phyloP scores from a whole-genome alignment of 1,140 invertebrate species.

The Drosophila athabasca region DNA sequence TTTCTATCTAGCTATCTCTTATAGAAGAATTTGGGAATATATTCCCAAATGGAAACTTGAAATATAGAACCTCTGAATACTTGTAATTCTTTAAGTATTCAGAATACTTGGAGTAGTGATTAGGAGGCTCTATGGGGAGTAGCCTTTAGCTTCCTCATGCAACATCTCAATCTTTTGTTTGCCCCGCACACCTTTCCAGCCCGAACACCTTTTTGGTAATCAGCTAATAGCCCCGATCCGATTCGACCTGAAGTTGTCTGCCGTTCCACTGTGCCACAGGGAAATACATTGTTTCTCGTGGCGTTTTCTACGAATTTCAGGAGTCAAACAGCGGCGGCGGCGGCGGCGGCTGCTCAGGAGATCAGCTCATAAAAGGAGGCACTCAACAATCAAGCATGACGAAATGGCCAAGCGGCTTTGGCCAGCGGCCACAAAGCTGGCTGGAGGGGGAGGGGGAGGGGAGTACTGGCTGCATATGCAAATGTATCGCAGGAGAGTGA shows the following conservation, averaged over 20 bases:
- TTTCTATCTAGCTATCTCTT: too few species aligned
- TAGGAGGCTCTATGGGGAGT: too few species aligned
- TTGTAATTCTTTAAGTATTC: too few species aligned
- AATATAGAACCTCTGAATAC: too few species aligned
- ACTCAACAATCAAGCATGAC: conserved; percentile 74
- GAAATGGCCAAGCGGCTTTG: conserved; percentile 74
- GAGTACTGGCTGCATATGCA: conserved; percentile 50
- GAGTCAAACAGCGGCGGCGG: conserved; percentile 9
- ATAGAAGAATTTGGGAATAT: too few species aligned
- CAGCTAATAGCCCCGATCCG: conserved; percentile 40
- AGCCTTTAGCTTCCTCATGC: background rate
- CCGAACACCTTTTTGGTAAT: conserved; percentile 9
- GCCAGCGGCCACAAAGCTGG: conserved; percentile 17
- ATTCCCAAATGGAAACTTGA: too few species aligned
- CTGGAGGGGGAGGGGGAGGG: too few species aligned
- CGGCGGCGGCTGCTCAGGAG: conserved; percentile 19
- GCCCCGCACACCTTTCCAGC: conserved; percentile 5
- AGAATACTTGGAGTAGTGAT: too few species aligned
- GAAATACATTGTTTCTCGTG: conserved; percentile 26
- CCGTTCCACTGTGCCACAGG: conserved; percentile 47
- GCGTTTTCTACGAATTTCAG: conserved; percentile 70
- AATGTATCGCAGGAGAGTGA: conserved; percentile 44
- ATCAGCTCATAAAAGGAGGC: conserved; percentile 74
- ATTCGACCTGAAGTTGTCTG: conserved; percentile 14
- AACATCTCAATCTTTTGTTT: conserved; percentile 35